Conservation (phyloP, 92 coral and sea anemone species). For the Nematostella vectensis region DNA sequence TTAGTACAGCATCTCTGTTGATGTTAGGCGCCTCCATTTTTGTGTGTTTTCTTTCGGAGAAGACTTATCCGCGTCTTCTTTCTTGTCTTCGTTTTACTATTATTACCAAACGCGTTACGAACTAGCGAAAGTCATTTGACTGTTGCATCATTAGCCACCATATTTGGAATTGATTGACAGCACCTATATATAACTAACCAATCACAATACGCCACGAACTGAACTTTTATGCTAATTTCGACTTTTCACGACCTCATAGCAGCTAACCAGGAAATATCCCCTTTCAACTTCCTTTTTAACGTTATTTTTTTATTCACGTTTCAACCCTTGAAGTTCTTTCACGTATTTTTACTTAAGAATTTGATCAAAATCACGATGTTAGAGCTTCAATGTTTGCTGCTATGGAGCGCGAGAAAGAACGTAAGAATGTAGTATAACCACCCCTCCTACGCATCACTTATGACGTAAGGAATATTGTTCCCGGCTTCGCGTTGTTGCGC, state of each 20-base stretch:
- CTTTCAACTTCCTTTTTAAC: constrained; percentile 20
- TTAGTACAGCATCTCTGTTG: constrained; percentile 80
- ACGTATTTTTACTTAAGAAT: too few species aligned
- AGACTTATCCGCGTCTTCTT: constrained; percentile 5
- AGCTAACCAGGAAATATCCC: constrained; percentile 4
- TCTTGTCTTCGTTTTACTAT: neutral
- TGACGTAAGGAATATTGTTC: too few species aligned
- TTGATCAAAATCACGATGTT: too few species aligned
- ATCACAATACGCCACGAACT: constrained; percentile 85
- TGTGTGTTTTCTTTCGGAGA: neutral
- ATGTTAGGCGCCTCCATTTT: constrained; percentile 71
- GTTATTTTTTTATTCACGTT: neutral
- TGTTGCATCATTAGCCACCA: constrained; percentile 72
- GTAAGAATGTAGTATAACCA: too few species aligned
- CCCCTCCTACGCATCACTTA: too few species aligned
- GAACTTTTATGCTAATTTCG: neutral
- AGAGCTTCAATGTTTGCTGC: too few species aligned
- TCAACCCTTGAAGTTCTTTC: too few species aligned
- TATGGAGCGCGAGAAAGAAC: too few species aligned
- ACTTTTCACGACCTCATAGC: constrained; percentile 1
- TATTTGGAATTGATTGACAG: constrained; percentile 59
- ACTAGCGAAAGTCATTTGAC: constrained; percentile 22
- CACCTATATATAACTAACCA: constrained; percentile 36
- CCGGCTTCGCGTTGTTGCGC: too few species aligned
- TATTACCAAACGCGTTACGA: constrained; percentile 9